Percentiles rank a stretch among this genome's conserved stretches.
These are phyloP conservation scores for Microctonus hyperodae DNA, from an alignment of 2,888 invertebrate genomes.

Conservation along the genomic window DNA sequence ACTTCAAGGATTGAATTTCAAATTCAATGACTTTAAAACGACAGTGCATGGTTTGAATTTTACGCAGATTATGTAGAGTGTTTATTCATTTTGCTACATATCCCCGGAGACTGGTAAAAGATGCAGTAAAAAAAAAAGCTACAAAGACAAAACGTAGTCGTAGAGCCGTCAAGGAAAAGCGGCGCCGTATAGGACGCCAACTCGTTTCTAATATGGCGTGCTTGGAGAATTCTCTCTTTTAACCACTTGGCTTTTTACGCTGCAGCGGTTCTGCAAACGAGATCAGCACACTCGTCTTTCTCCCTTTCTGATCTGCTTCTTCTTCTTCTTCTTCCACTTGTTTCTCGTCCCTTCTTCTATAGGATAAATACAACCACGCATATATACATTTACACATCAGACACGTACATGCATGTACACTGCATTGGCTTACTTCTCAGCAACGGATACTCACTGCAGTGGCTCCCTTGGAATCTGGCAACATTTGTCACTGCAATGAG, in stretches of 20 bases:
- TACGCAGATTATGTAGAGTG: background rate
- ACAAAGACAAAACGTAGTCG: slow-evolving; percentile 32
- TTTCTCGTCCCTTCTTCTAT: background rate
- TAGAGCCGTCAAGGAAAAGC: slow-evolving; percentile 45
- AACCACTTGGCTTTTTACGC: slow-evolving; percentile 38
- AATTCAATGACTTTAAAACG: slow-evolving; percentile 15
- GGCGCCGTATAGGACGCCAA: slow-evolving; percentile 51
- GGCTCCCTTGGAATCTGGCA: slow-evolving; percentile 37
- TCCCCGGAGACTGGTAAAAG: slow-evolving; percentile 22
- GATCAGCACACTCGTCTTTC: slow-evolving; percentile 36
- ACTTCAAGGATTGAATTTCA: background rate
- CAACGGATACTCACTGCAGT: background rate
- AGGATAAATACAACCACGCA: background rate
- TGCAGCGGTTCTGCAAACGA: slow-evolving; percentile 39
- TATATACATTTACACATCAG: background rate
- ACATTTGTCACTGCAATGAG: slow-evolving; percentile 40
- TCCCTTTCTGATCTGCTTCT: background rate
- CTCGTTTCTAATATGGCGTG: slow-evolving; percentile 48
- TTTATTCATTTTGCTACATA: background rate
- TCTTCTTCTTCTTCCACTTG: background rate
- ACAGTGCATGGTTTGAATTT: slow-evolving; percentile 10
- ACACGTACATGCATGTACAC: background rate
- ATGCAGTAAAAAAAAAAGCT: slow-evolving; percentile 27
- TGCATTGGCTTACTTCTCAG: slow-evolving; percentile 1
- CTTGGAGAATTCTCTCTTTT: slow-evolving; percentile 27